Evolutionary conservation across 2,888 invertebrate species (phyloP).

Genomic region (Ecdyonurus torrentis): DNA sequence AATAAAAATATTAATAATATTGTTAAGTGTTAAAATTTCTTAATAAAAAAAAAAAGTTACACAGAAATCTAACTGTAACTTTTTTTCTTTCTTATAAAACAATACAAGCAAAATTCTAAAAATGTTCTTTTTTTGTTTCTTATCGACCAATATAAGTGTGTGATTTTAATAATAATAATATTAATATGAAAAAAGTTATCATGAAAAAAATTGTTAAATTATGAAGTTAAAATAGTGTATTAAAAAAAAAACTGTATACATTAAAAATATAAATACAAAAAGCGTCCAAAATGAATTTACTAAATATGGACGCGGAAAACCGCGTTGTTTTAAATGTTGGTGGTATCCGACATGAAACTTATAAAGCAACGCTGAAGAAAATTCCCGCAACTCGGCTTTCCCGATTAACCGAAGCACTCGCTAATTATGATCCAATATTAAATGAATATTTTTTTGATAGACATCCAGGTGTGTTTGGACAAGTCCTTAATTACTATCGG

Average conservation of each 20-base stretch:
- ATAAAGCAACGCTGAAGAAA: constrained; percentile 91
- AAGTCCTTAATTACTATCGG: constrained; percentile 94
- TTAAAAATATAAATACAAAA: not conserved
- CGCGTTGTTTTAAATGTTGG: constrained; percentile 98
- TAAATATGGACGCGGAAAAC: constrained; percentile 95
- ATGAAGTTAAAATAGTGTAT: no score
- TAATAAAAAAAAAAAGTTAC: not conserved
- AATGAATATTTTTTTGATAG: constrained; percentile 99
- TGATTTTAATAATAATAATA: not conserved
- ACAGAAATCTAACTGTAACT: no score
- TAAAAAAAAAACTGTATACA: no score
- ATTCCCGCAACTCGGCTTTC: constrained; percentile 92
- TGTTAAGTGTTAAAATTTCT: not conserved
- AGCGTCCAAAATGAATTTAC: constrained; percentile 55
- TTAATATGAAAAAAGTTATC: not conserved
- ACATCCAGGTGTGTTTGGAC: constrained; percentile 93
- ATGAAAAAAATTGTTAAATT: not conserved
- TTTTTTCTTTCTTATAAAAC: no score
- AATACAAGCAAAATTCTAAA: no score
- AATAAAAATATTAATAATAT: not conserved
- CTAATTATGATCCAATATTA: constrained; percentile 97
- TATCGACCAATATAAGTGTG: not conserved
- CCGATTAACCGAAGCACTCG: constrained; percentile 86
- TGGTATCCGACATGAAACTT: constrained; percentile 93
- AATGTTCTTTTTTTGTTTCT: not conserved